These are phyloP conservation scores for Hyperoplus lanceolatus DNA, from an alignment of 2,797 vertebrate genomes.

Conservation along the genomic window DNA sequence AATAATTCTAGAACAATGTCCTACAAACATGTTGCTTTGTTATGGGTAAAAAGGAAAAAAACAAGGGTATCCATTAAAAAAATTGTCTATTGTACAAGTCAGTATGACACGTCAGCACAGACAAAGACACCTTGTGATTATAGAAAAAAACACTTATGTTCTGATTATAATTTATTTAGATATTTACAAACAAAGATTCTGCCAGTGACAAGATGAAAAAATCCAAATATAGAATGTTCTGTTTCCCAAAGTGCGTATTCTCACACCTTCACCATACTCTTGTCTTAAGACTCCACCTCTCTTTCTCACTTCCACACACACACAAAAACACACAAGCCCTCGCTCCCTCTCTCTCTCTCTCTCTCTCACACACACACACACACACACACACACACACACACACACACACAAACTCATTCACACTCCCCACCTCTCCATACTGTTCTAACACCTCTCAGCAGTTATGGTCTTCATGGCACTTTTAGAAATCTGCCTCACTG, in stretches of 20 bases:
- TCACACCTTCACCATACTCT: constrained; percentile 58
- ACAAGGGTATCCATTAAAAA: not conserved
- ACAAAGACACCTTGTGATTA: not conserved
- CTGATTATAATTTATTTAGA: not conserved
- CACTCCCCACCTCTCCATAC: constrained; percentile 60
- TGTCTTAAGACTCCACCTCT: constrained; percentile 55
- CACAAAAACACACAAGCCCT: not conserved
- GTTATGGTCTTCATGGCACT: constrained; percentile 69
- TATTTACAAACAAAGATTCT: constrained; percentile 23
- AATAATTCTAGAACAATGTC: not conserved
- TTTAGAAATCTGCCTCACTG: constrained; percentile 68
- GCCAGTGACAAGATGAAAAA: constrained; percentile 23
- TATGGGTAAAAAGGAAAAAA: not conserved
- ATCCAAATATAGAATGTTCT: constrained; percentile 29
- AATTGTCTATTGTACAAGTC: not conserved
- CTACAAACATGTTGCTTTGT: not conserved
- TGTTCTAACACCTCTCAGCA: constrained; percentile 70
- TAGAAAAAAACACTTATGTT: not conserved
- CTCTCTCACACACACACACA: constrained; percentile 12
- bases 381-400: constrained; percentile 20
- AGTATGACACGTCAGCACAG: not conserved
- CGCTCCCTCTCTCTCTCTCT: not conserved
- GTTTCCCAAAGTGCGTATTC: constrained; percentile 42
- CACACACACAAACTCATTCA: constrained; percentile 38
- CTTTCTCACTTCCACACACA: constrained; percentile 41